Evolutionary conservation across 1,140 invertebrate genomes (phyloP).

Genomic region (Sesamia nonagrioides): DNA sequence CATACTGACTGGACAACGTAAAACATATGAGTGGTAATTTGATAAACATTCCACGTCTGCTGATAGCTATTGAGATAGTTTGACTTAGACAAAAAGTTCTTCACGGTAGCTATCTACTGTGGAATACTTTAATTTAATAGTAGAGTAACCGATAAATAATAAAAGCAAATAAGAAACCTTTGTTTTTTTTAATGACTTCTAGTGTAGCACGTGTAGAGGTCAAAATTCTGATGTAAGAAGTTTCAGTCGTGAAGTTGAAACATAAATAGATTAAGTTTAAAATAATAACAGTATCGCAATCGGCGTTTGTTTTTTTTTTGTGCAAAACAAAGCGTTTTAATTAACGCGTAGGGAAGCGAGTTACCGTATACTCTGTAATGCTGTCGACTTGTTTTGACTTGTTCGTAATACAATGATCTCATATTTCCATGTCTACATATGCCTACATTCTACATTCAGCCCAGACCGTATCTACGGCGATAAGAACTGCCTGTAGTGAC

Average conservation of each 20-base stretch:
- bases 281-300: too few relatives aligned
- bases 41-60: slow-evolving; percentile 25
- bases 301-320: slow-evolving; percentile 8
- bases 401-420: slow-evolving; percentile 43
- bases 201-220: too few relatives aligned
- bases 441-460: neutral
- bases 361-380: neutral
- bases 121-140: too few relatives aligned
- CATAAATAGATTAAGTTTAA: too few relatives aligned
- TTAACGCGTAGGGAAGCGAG: slow-evolving; percentile 3
- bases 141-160: too few relatives aligned
- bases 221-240: neutral
- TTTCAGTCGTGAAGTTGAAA: slow-evolving; percentile 11
- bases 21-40: slow-evolving; percentile 8
- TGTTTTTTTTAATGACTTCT: neutral
- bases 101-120: neutral
- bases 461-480: neutral
- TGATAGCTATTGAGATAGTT: neutral
- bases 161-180: too few relatives aligned
- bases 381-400: slow-evolving; percentile 24
- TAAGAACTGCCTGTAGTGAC: slow-evolving; percentile 7
- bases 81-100: neutral
- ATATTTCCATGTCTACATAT: slow-evolving; percentile 40
- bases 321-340: slow-evolving; percentile 24
- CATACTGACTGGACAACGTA: slow-evolving; percentile 40